phyloP scores from a whole-genome alignment of 2,113 vertebrate genomes.

The Isichthys henryi region DNA sequence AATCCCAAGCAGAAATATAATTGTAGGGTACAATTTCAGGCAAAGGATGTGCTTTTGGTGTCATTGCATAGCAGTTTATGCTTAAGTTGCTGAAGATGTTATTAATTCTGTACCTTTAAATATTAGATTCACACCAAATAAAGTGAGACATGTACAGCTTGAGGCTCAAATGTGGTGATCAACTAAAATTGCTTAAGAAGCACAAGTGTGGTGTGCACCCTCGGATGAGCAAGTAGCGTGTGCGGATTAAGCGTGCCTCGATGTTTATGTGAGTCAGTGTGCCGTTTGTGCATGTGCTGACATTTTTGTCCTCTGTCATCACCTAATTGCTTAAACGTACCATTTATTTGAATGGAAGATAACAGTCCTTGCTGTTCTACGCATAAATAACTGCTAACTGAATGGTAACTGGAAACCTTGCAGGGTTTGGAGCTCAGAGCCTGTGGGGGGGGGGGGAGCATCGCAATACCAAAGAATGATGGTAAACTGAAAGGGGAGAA shows the following conservation, averaged over 20 bases:
- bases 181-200: neutral
- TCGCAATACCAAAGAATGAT: neutral
- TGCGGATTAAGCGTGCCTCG: neutral
- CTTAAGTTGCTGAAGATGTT: neutral
- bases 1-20: neutral
- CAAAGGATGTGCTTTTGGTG: neutral
- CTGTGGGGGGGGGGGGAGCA: neutral
- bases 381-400: conserved; percentile 3
- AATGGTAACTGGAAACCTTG: neutral
- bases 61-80: neutral
- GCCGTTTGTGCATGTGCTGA: neutral
- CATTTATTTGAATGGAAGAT: neutral
- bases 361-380: neutral
- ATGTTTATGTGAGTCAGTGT: neutral
- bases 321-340: neutral
- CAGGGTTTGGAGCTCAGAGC: neutral
- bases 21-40: neutral
- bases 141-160: neutral
- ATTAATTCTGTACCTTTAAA: neutral
- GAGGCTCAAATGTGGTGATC: neutral
- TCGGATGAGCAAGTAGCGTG: neutral
- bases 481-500: neutral
- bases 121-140: neutral
- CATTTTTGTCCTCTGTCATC: neutral
- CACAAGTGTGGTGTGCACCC: neutral